phyloP scores from a whole-genome alignment of 1,140 invertebrate species.

The Bombus haemorrhoidalis region DNA sequence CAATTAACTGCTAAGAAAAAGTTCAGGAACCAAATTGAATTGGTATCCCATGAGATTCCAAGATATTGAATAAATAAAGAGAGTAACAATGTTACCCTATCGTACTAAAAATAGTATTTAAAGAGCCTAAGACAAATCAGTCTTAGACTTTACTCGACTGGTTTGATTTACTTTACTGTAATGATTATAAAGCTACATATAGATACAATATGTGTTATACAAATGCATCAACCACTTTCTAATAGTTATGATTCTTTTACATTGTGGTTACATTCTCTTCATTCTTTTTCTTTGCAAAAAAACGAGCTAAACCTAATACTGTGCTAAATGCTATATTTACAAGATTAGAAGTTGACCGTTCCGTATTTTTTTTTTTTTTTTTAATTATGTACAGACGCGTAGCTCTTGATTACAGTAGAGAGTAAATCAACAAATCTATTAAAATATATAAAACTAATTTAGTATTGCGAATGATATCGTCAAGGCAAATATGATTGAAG shows the following conservation, averaged over 20 bases:
- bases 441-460: constrained; percentile 51
- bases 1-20: constrained; percentile 42
- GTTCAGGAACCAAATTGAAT: background rate
- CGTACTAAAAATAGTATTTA: constrained; percentile 67
- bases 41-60: constrained; percentile 47
- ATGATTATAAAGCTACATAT: constrained; percentile 59
- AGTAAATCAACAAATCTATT: constrained; percentile 59
- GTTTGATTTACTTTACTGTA: constrained; percentile 67
- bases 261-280: constrained; percentile 6
- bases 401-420: constrained; percentile 21
- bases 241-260: constrained; percentile 41
- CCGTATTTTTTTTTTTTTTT: constrained; percentile 9
- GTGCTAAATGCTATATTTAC: constrained; percentile 63
- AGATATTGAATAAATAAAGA: constrained; percentile 63
- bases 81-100: constrained; percentile 47
- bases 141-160: constrained; percentile 60
- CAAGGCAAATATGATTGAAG: constrained; percentile 43
- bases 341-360: constrained; percentile 33
- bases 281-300: background rate
- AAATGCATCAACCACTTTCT: constrained; percentile 65
- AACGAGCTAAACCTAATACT: constrained; percentile 50
- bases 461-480: constrained; percentile 39
- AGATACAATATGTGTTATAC: constrained; percentile 55
- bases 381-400: constrained; percentile 55
- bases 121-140: constrained; percentile 47